Percentiles rank a stretch among this genome's conserved stretches.
phyloP scores from a whole-genome alignment of 2,888 invertebrate genomes.

The Platycheirus rosarum region DNA sequence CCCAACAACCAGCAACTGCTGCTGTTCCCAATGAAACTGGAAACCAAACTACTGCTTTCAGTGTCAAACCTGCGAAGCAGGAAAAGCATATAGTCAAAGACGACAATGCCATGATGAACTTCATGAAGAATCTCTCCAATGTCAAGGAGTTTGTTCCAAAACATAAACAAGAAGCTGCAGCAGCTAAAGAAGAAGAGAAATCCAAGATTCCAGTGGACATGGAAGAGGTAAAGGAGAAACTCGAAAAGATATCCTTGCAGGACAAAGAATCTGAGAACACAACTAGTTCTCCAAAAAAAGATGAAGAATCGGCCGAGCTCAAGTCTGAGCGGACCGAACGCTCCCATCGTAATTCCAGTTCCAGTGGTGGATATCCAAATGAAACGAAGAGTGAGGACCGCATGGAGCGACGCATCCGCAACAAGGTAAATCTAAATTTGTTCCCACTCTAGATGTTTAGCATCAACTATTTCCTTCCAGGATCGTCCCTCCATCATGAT shows the following conservation, averaged over 20 bases:
- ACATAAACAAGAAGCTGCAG: slow-evolving; percentile 60
- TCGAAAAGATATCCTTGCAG: slow-evolving; percentile 65
- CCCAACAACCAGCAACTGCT: slow-evolving; percentile 19
- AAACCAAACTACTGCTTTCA: slow-evolving; percentile 1
- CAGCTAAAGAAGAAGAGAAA: slow-evolving; percentile 8
- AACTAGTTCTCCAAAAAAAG: slow-evolving; percentile 33
- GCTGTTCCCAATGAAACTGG: slow-evolving; percentile 46
- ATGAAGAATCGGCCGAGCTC: slow-evolving; percentile 25
- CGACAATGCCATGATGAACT: slow-evolving; percentile 75
- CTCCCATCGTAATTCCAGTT: slow-evolving; percentile 63
- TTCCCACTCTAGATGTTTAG: not conserved
- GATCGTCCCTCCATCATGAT: slow-evolving; percentile 95
- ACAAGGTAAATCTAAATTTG: slow-evolving; percentile 78
- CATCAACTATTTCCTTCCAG: slow-evolving; percentile 80
- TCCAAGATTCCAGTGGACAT: slow-evolving; percentile 36
- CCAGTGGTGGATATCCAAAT: slow-evolving; percentile 64
- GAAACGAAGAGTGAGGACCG: slow-evolving; percentile 55
- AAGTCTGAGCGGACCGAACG: slow-evolving; percentile 47
- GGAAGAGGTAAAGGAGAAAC: slow-evolving; percentile 64
- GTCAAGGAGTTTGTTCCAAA: slow-evolving; percentile 75
- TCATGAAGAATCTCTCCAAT: slow-evolving; percentile 76
- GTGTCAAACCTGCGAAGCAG: not conserved
- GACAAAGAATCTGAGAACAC: slow-evolving; percentile 15
- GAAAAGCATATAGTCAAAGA: slow-evolving; percentile 41
- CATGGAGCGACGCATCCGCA: slow-evolving; percentile 78